A percentile compares a stretch with the other conserved stretches of the same genome.
Conservation (phyloP, 2,888 invertebrate genomes). For the Keiferia lycopersicella region DNA sequence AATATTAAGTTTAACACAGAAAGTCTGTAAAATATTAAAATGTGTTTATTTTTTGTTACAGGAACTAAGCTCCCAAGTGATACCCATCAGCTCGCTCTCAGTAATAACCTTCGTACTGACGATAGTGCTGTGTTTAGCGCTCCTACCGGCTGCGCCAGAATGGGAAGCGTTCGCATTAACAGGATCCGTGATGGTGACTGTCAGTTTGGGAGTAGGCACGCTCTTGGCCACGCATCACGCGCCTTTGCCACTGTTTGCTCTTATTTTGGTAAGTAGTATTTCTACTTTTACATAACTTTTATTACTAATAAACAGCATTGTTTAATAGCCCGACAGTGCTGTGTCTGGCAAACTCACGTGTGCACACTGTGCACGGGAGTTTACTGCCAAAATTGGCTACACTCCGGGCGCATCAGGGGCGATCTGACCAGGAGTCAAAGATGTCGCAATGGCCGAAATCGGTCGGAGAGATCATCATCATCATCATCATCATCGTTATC, state of each 20-base stretch:
- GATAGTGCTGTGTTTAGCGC: constrained; percentile 75
- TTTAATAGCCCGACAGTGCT: too few relatives aligned
- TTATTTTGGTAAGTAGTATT: constrained; percentile 83
- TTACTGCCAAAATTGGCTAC: too few relatives aligned
- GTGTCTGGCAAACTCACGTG: too few relatives aligned
- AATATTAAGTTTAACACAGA: too few relatives aligned
- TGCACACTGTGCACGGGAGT: too few relatives aligned
- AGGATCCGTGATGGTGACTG: constrained; percentile 82
- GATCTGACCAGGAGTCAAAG: too few relatives aligned
- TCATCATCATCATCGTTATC: too few relatives aligned
- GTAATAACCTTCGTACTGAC: constrained; percentile 76
- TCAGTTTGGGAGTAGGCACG: constrained; percentile 81
- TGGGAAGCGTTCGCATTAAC: constrained; percentile 83
- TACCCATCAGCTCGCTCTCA: constrained; percentile 74
- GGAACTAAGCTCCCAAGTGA: constrained; percentile 73
- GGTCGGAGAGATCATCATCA: too few relatives aligned
- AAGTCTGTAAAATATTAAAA: too few relatives aligned
- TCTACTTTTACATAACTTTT: neutral
- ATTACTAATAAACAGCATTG: too few relatives aligned
- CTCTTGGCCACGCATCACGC: constrained; percentile 83
- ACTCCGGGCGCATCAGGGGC: too few relatives aligned
- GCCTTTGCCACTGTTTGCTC: constrained; percentile 87
- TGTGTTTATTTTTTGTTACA: constrained; percentile 56
- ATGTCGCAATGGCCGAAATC: too few relatives aligned
- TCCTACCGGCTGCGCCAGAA: constrained; percentile 82